Evolutionary conservation across 37 sponge, comb jelly and placozoan species (phyloP), one percentile per base, ranked within the genome.

Genomic region (Theonella swinhoei): DNA sequence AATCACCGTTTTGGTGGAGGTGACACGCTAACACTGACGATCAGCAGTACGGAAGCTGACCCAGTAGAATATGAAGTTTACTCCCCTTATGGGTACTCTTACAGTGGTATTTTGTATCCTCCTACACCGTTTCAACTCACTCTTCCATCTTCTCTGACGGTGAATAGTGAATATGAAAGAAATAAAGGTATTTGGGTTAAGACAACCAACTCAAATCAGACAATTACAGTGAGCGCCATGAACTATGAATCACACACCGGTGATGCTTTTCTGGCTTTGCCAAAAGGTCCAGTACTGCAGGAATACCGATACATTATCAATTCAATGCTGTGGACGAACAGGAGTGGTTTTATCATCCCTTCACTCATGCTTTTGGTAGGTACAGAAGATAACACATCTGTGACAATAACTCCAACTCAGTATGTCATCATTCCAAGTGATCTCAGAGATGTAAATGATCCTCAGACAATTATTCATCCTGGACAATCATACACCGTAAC

Each of bases 241-340:
- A 88, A 80, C 47, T 80, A 88, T 22, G 77, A 81, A 8, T 29
- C 1, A 0, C 65, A 32, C 25, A 74, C 88, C 0, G 65, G 76
- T n/a, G 88, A 88, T 88, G 68, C 82, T n/a, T 81, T 76, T 26
- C 30, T 88, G 67, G 88, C 82, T 23, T 70, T 88, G 28, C 88
- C 88, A 34, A 17, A 7, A 17, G 54, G 54, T 14, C 54, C 54
- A 47, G 54, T 47, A 17, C 11, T 14, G 14, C 11, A 47, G 14
- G 54, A 47, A 14, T 47, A 47, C 54, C 7, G 11, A 7, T 47
- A 47, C 14, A 47, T 47, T 17, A 14, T 14, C 7, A 47, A 14
- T 14, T 47, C 54, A 7, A 47, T 47, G 54, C 54, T 47, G 54
- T 47, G 54, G 54, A 47, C 54, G 14, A 47, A 47, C 14, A 47